Base-by-base conservation (phyloP, 1,140 invertebrate species). In the Heliconius eleuchia region DNA sequence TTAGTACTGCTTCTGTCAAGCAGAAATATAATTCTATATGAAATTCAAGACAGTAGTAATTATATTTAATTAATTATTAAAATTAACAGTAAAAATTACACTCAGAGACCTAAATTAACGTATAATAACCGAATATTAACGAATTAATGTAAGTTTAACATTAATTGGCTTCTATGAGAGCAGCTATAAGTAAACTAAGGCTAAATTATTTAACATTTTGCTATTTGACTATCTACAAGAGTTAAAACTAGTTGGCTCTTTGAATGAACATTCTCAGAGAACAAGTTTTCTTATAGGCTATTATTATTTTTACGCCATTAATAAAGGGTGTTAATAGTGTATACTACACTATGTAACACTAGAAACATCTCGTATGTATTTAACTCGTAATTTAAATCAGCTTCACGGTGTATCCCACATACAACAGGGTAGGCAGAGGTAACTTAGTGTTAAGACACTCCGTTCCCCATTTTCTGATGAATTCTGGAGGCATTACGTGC, bases 291-390 rank as follows among this genome's bases (percentile, higher is more conserved):
- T 23, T 60, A 60, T 60, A 60, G 8, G n/a, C 23, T 60, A 60
- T 60, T 13, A 60, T 60, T 60, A 60, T 60, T 60, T 60, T 23
- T 60, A 60, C 23, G 57, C 57, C 57, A 60, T 60, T n/a, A 60
- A 23, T 27, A 8, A 11, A n/a, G 23, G 57, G 16, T 60, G 23
- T 27, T 23, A 27, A 60, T 60, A 60, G 57, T 9, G 9, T 60
- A 46, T 11, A 9, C 8, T 46, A 60, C 34, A 37, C 34, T 37
- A 6, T 37, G 34, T 37, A 6, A 37, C 27, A 60, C n/a, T 60
- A 46, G 42, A 46, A n/a, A 60, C 9, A n/a, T 60, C 9, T 11
- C 3, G 7, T 60, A 60, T 60, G n/a, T 60, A 60, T 60, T 60
- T 60, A 60, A 60, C 9, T 23, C 3, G 57, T 46, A 46, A 16